phyloP scores from a whole-genome alignment of 2,113 vertebrate genomes.

The Colistium nudipinnis region DNA sequence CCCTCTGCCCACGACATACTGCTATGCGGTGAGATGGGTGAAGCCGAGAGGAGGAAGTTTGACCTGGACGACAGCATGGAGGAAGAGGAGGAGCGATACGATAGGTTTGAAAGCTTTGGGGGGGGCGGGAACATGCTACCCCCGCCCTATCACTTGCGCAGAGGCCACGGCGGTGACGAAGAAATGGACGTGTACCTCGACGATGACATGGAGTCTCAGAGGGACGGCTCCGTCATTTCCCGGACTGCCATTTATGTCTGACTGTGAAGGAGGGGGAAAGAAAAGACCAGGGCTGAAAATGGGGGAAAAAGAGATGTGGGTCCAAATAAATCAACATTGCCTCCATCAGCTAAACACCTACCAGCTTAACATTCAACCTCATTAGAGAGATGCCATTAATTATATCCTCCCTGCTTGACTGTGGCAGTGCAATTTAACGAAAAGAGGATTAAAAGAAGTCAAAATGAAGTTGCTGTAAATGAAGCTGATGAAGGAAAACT shows the following conservation, averaged over 20 bases:
- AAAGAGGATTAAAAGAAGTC: slow-evolving; percentile 19
- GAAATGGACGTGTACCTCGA: slow-evolving; percentile 78
- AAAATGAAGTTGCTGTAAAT: background rate
- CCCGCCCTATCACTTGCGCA: slow-evolving; percentile 67
- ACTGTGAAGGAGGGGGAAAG: background rate
- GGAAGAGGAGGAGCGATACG: slow-evolving; percentile 79
- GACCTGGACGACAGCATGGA: slow-evolving; percentile 80
- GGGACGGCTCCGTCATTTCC: slow-evolving; percentile 91
- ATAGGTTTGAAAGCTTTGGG: slow-evolving; percentile 63
- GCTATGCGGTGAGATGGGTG: slow-evolving; percentile 70
- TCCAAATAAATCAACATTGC: slow-evolving; percentile 21
- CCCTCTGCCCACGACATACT: slow-evolving; percentile 75
- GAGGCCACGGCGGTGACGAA: slow-evolving; percentile 50
- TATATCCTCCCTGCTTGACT: slow-evolving; percentile 41
- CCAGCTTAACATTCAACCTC: slow-evolving; percentile 37
- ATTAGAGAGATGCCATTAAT: slow-evolving; percentile 28
- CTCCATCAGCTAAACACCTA: slow-evolving; percentile 51
- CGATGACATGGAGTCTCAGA: slow-evolving; percentile 92
- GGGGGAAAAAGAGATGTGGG: slow-evolving; percentile 5
- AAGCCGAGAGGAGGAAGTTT: slow-evolving; percentile 79
- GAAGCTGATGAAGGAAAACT: slow-evolving; percentile 19
- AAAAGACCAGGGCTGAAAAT: slow-evolving; percentile 22
- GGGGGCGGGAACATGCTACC: slow-evolving; percentile 70
- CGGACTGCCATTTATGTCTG: slow-evolving; percentile 89
- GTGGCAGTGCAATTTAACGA: slow-evolving; percentile 2